Percentiles rank a stretch among this genome's conserved stretches.
These are phyloP conservation scores for Leptodirus hochenwartii DNA, from an alignment of 2,888 invertebrate species.

Conservation along the genomic window DNA sequence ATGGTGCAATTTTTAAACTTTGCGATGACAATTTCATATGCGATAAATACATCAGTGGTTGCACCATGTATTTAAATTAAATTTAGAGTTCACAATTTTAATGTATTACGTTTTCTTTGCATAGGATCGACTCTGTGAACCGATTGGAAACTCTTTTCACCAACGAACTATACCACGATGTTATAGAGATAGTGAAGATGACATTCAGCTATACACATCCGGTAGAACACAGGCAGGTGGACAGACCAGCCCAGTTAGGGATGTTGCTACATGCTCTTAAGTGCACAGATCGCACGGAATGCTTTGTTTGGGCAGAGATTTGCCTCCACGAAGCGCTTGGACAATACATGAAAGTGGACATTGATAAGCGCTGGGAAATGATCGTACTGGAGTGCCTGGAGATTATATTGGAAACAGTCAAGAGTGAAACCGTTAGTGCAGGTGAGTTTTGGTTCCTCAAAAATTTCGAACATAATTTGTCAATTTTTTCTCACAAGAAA, in stretches of 20 bases:
- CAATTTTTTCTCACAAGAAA: constrained; percentile 2
- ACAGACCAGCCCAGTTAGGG: constrained; percentile 31
- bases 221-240: constrained; percentile 32
- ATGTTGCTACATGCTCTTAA: constrained; percentile 29
- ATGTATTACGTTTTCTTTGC: constrained; percentile 7
- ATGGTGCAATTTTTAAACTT: too few species aligned
- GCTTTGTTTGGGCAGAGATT: constrained; percentile 60
- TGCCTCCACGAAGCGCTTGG: constrained; percentile 55
- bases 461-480: constrained; percentile 2
- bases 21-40: too few species aligned
- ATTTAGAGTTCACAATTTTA: constrained; percentile 5
- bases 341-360: constrained; percentile 28
- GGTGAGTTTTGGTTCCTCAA: constrained; percentile 28
- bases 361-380: constrained; percentile 25
- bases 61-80: constrained; percentile 3
- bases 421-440: constrained; percentile 32
- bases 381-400: constrained; percentile 26
- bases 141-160: constrained; percentile 49
- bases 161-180: constrained; percentile 41
- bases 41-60: too few species aligned
- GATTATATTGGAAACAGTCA: constrained; percentile 31
- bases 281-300: constrained; percentile 30
- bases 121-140: constrained; percentile 33
- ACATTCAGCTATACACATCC: constrained; percentile 33
- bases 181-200: constrained; percentile 45